A percentile compares a stretch with the other conserved stretches of the same genome.
Conservation (phyloP, 2,797 vertebrate genomes). For the Margarornis squamiger region DNA sequence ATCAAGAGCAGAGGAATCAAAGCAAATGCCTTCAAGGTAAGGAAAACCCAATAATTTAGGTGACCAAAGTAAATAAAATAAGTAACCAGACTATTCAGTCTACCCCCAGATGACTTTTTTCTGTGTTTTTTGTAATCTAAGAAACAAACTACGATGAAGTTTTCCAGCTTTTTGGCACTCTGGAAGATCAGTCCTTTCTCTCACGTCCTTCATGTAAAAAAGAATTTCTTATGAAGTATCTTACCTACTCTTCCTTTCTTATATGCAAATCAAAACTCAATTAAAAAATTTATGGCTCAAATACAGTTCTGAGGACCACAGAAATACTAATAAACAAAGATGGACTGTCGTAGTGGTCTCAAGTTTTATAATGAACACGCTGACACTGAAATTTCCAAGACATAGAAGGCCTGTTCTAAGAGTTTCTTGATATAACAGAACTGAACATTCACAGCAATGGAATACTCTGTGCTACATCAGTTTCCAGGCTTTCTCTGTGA, state of each 20-base stretch:
- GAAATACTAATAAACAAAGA: not conserved
- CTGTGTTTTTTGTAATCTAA: not conserved
- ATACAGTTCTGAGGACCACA: not conserved
- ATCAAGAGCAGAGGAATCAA: slow-evolving; percentile 94
- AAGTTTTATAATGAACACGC: not conserved
- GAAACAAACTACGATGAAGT: not conserved
- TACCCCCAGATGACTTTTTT: not conserved
- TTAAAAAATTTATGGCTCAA: not conserved
- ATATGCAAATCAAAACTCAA: not conserved
- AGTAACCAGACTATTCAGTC: not conserved
- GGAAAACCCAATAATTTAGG: not conserved
- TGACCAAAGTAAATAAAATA: not conserved
- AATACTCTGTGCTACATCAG: not conserved
- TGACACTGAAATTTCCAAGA: not conserved
- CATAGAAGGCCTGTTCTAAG: not conserved
- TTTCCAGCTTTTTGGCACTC: not conserved
- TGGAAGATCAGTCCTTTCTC: not conserved
- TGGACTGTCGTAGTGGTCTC: not conserved
- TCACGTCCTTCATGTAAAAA: not conserved
- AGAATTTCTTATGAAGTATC: not conserved
- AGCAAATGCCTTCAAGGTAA: slow-evolving; percentile 93
- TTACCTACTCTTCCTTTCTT: not conserved
- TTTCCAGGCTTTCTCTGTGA: not conserved
- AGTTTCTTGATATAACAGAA: not conserved
- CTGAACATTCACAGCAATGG: not conserved